Base-by-base conservation (phyloP, 1,140 invertebrate species). In the Streblospio benedicti region DNA sequence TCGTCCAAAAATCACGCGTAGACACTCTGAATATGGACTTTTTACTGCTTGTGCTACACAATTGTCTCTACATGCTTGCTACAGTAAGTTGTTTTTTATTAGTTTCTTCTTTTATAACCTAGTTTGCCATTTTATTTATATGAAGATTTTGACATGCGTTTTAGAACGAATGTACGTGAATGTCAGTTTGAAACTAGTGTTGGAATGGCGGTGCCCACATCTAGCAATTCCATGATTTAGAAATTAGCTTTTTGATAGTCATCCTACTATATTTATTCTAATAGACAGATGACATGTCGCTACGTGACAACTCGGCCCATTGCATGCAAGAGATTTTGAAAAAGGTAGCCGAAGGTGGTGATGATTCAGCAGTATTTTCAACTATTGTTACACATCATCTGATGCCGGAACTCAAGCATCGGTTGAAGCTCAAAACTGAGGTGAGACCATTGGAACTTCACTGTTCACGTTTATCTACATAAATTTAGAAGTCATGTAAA, bases 31-130 rank as follows among this genome's bases (percentile, higher is more conserved):
- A 72, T 59, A 64, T 87, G 12, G 83, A 88, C 64, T 77, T 89
- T 35, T 84, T 87, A 1, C 75, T 87, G 6, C 77, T 90, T 12
- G 77, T 91, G 9, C 83, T 92, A 28, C 84, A 91, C 67, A 92
- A 90, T 75, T 90, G 87, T 67, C 90, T 85, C 70, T 87, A 85
- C 71, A 87, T 87, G 62, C 81, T 94, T 20, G 82, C 83, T 47
- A 84, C 81, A 51, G 81, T 83, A 56, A 69, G 65, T 62, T 45
- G 28, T 27, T n/a, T 44, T 9, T 35, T n/a, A n/a, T 18, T 63
- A 52, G 0, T 9, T 41, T 41, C n/a, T n/a, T n/a, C n/a, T n/a
- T n/a, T n/a, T n/a, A n/a, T n/a, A n/a, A n/a, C n/a, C n/a, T n/a
- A n/a, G n/a, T n/a, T n/a, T n/a, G n/a, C n/a, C n/a, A n/a, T n/a